phyloP scores from a whole-genome alignment of 2,888 invertebrate genomes.

The Lepidocyrtinus sp. region DNA sequence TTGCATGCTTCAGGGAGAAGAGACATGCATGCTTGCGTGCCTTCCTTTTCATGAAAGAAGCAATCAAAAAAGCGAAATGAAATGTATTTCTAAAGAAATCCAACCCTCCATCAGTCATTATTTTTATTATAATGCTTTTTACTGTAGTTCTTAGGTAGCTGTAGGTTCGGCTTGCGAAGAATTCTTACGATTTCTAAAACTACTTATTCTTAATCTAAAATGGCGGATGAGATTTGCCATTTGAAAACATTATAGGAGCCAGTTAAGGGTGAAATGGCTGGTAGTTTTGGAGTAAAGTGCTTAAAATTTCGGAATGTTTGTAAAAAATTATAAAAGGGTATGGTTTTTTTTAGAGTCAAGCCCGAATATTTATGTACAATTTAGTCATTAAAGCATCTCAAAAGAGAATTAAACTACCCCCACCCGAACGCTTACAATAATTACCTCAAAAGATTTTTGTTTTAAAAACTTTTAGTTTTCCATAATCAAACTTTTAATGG shows the following conservation, averaged over 20 bases:
- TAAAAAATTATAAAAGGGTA: constrained; percentile 34
- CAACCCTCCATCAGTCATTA: constrained; percentile 52
- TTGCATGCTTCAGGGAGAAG: constrained; percentile 43
- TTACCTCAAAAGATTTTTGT: constrained; percentile 19
- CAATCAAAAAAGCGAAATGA: constrained; percentile 54
- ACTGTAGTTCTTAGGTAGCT: too few species aligned
- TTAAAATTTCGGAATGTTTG: constrained; percentile 40
- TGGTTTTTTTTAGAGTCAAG: too few species aligned
- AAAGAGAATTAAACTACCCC: constrained; percentile 10
- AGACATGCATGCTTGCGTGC: constrained; percentile 33
- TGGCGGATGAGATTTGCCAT: not conserved
- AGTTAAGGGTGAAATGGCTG: not conserved
- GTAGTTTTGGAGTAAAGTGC: not conserved
- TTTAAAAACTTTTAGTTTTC: not conserved
- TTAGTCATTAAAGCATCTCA: too few species aligned
- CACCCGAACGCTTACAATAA: not conserved
- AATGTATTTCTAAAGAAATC: constrained; percentile 49
- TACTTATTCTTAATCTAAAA: not conserved
- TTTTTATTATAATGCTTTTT: constrained; percentile 42
- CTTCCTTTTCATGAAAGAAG: constrained; percentile 48
- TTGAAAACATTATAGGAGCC: not conserved
- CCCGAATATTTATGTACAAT: too few species aligned
- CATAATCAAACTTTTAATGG: not conserved
- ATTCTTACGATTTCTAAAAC: constrained; percentile 32
- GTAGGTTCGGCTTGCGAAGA: constrained; percentile 52